A percentile compares a stretch with the other conserved stretches of the same genome.
Conservation (phyloP, 2,797 vertebrate species). For the Philypnodon macrostomus region DNA sequence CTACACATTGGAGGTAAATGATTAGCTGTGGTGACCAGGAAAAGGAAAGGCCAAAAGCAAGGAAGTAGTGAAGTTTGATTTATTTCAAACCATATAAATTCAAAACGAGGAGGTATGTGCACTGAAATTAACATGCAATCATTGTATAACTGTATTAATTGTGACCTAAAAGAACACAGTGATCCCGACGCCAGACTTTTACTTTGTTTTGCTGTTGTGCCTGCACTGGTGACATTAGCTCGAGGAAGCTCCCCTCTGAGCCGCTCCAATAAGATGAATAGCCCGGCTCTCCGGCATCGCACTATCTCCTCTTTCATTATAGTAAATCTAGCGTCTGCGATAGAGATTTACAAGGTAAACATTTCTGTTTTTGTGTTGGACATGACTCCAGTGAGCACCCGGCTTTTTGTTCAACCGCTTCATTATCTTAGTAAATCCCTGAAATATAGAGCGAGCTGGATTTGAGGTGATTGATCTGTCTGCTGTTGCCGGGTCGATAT, state of each 20-base stretch:
- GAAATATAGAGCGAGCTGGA: conserved; percentile 30
- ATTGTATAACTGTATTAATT: no score
- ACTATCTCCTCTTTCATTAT: conserved; percentile 30
- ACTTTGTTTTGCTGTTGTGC: conserved; percentile 13
- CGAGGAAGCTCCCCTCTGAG: conserved; percentile 24
- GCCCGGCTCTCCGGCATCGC: conserved; percentile 8
- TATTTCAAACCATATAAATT: no score
- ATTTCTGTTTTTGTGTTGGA: conserved; percentile 30
- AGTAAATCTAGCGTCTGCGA: conserved; percentile 29
- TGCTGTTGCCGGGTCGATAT: conserved; percentile 37
- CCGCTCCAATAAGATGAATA: conserved; percentile 39
- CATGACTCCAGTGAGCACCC: conserved; percentile 22
- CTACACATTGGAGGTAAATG: no score
- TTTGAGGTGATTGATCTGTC: conserved; percentile 52
- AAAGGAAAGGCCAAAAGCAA: no score
- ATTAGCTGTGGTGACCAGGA: no score
- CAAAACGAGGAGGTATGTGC: no score
- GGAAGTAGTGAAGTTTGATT: no score
- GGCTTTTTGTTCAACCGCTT: conserved; percentile 34
- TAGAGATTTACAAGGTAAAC: conserved; percentile 44
- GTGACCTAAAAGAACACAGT: neutral
- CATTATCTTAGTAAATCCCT: conserved; percentile 43
- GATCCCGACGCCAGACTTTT: neutral
- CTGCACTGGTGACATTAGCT: conserved; percentile 32
- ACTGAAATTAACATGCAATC: no score